Evolutionary conservation across 2,797 vertebrate species (phyloP).

Genomic region (Xenentodon cancila): DNA sequence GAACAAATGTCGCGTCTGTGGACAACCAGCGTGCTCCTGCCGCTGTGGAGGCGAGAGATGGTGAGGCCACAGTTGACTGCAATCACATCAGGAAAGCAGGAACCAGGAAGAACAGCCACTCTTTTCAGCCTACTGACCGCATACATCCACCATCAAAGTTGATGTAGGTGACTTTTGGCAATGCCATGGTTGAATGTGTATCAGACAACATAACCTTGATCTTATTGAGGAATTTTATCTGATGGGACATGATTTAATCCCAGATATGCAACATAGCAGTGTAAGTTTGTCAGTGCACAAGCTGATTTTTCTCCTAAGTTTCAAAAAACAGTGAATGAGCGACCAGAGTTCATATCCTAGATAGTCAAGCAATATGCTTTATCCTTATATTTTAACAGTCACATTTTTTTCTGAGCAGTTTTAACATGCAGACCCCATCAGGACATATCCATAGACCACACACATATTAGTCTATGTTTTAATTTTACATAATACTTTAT

Average conservation of each 20-base stretch:
- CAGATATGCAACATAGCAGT: too few relatives aligned
- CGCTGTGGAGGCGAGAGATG: slow-evolving; percentile 70
- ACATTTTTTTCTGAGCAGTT: too few relatives aligned
- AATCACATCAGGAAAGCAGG: slow-evolving; percentile 78
- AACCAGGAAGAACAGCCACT: slow-evolving; percentile 79
- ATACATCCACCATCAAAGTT: slow-evolving; percentile 71
- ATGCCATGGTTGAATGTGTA: slow-evolving; percentile 60
- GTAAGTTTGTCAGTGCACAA: too few relatives aligned
- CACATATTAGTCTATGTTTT: too few relatives aligned
- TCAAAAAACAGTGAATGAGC: background rate
- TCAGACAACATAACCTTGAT: background rate
- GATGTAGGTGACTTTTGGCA: slow-evolving; percentile 80
- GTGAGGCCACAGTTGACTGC: slow-evolving; percentile 76
- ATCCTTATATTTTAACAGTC: too few relatives aligned
- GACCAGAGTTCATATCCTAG: background rate
- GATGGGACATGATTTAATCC: background rate
- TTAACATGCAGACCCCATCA: too few relatives aligned
- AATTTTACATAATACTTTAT: too few relatives aligned
- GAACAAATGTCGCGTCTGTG: slow-evolving; percentile 72
- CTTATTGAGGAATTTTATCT: background rate
- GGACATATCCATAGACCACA: too few relatives aligned
- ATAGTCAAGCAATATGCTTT: too few relatives aligned
- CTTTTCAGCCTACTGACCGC: slow-evolving; percentile 62
- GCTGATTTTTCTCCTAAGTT: background rate
- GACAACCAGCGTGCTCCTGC: slow-evolving; percentile 57